Base-by-base conservation (phyloP, 2,113 vertebrate genomes). In the Sakesphorus luctuosus region DNA sequence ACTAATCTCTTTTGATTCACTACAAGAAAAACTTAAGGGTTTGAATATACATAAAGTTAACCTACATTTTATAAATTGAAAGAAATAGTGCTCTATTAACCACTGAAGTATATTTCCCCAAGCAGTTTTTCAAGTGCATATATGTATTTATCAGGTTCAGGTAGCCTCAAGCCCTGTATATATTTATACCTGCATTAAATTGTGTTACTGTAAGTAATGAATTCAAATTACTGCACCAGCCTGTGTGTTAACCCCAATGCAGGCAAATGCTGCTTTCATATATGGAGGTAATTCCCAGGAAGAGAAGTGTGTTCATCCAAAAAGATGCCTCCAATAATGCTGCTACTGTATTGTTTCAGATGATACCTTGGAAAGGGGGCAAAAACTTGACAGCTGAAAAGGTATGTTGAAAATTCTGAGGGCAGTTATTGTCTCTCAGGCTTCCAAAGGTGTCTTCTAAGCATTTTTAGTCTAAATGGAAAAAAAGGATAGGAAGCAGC, bases 1-100 rank as follows among this genome's bases (percentile, higher is more conserved):
- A 31, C 31, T 86, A 58, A 94, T 89, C 58, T 90, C 72, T 46
- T 43, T 58, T 84, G 86, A 91, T 89, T 92, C 73, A 68, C 33
- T 75, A 35, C 23, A 29, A 74, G 83, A 63, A 83, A 79, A 94
- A 58, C 7, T 11, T 56, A 26, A 24, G 18, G 31, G 18, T 46
- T 55, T 80, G 55, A 74, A 77, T 96, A 88, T 74, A 44, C 29
- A 63, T 88, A 43, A 79, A 79, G 18, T 36, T 31, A 59, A 63
- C 74, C 59, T 77, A 12, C 50, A 63, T 71, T 63, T 84, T 52
- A 36, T 75, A 77, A 52, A 66, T 29, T 43, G 18, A 66, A 92
- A 83, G 56, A 75, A 89, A 24, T 1, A 43, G 14, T 26, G 12
- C 43, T 73, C 73, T 69, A 71, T 78, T 83, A 93, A 95, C 50